Base-by-base conservation (phyloP, 2,888 invertebrate species). In the Pristionchus maxplancki region DNA sequence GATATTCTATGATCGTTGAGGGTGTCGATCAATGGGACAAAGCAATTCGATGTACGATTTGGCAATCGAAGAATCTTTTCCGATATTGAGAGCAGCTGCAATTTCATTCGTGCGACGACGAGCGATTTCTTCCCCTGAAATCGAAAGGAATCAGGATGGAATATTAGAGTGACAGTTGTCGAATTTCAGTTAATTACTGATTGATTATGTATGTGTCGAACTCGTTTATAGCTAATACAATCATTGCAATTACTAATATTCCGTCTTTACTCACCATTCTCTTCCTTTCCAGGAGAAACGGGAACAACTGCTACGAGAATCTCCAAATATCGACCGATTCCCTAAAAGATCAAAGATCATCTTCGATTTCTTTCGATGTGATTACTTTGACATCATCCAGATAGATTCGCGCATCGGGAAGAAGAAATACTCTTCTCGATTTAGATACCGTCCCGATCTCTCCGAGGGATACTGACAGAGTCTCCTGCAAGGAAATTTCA, bases 361-460 rank as follows among this genome's bases (percentile, higher is more conserved):
- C 44, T 44, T 20, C 0, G n/a, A n/a, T 78, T n/a, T 24, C 31
- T 13, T n/a, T 44, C 6, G 28, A 48, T 44, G 1, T 0, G 15
- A n/a, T 34, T 31, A 86, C 87, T 53, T 87, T 87, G 9, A 87
- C 87, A 37, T 87, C 78, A 53, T 87, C 87, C 40, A 87, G 31
- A 78, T 78, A 87, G 40, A 87, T 78, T 40, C 87, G 31, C 28
- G 87, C 87, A 53, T 87, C 87, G 8, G 50, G 50, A 17, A 87
- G 78, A 40, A 53, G 31, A 78, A 87, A 87, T 0, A 87, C 87
- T 20, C 87, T 17, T 58, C 87, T 48, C 20, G 74, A 53, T 44
- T 87, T 87, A 0, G 15, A 31, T n/a, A 87, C 87, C 13, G 74
- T 74, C 3, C 78, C 87, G 0, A 74, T 53, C 28, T 53, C 58